Evolutionary conservation across 1,140 invertebrate genomes (phyloP), one percentile per base, ranked within the genome.

Genomic region (Micrasema longulum): DNA sequence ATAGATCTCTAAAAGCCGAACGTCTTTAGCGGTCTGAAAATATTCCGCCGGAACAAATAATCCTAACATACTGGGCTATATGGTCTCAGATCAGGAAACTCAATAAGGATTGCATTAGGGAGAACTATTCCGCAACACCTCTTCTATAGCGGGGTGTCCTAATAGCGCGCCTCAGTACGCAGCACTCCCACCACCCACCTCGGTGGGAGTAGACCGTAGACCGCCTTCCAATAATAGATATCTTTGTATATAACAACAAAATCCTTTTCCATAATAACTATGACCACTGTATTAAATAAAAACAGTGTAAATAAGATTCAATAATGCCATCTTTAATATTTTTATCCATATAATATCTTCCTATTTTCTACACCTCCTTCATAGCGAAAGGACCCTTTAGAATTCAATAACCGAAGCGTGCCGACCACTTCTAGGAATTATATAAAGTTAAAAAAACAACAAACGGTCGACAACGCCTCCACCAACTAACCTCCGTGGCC

Each of bases 1-100:
- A 64, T 64, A 75, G 69, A 68, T 68, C 71, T 47, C 74, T 75
- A 75, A 36, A 75, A 75, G 74, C 74, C 69, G 57, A 75, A 72
- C 64, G 64, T 71, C 50, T 68, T 52, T 47, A 69, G 70, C 69
- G 48, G 69, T 62, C 65, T 47, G 67, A 60, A 66, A 64, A 65
- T 45, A 70, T 69, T 60, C 69, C 65, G 66, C 66, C 69, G 16
- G n/a, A 62, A 69, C 55, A 36, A 31, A 60, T 69, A 60, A 35
- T 60, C 43, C 50, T 68, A 68, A 43, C 26, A 60, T 69, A 60
- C 53, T 62, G 67, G 67, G 67, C 45, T 69, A 69, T 26, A 66
- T 48, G 67, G 50, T 53, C 67, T 60, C 60, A 23, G 50, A 22
- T 12, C 16, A 36, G 64, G 50, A 66, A 66, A 63, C 41, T 65